A percentile compares a stretch with the other conserved stretches of the same genome.
These are phyloP conservation scores for Epizoanthus rinbou DNA, from an alignment of 92 coral and sea anemone genomes.

Conservation along the genomic window DNA sequence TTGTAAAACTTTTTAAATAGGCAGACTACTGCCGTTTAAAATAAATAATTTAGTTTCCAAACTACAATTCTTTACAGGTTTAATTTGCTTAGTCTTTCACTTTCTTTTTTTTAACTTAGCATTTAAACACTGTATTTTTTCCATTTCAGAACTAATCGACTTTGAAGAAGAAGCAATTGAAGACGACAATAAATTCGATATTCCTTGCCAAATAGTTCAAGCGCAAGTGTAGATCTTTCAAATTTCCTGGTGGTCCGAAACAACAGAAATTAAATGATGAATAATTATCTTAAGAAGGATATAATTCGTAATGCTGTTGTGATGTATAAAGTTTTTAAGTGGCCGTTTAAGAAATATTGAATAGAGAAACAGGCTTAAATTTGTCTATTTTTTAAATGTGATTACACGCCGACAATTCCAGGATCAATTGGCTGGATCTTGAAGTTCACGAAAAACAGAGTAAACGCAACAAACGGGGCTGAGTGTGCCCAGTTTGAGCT, in stretches of 20 bases:
- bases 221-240: neutral
- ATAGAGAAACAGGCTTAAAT: constrained; percentile 14
- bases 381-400: constrained; percentile 36
- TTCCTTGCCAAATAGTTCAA: constrained; percentile 18
- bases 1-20: neutral
- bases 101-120: neutral
- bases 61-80: neutral
- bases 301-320: constrained; percentile 29
- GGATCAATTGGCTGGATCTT: neutral
- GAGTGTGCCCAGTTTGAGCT: neutral
- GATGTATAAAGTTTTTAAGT: constrained; percentile 21
- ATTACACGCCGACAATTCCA: neutral
- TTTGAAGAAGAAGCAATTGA: constrained; percentile 35
- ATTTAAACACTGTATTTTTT: constrained; percentile 30
- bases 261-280: constrained; percentile 26
- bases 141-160: constrained; percentile 48
- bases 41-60: neutral
- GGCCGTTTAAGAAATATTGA: constrained; percentile 16
- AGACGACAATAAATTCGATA: constrained; percentile 30
- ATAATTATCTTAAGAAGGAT: constrained; percentile 19
- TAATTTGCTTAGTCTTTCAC: neutral
- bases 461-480: neutral
- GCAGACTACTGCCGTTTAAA: neutral
- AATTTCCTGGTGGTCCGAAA: constrained; percentile 15
- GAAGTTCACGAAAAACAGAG: neutral